Base-by-base conservation (phyloP, 2,113 vertebrate species). In the Galemys pyrenaicus region DNA sequence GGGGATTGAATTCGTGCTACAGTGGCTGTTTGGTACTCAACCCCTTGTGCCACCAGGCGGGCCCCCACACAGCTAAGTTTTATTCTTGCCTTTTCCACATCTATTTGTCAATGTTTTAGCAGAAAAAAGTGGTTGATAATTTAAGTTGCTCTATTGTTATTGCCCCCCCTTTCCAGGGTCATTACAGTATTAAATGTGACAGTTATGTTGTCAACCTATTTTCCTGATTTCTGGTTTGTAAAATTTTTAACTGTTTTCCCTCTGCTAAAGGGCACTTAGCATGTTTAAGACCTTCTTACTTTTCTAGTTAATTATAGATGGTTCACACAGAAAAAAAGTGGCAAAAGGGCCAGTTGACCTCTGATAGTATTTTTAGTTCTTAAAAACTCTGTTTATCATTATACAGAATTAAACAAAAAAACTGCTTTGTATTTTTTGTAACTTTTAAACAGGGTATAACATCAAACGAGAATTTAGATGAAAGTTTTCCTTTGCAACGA, bases 231-330 rank as follows among this genome's bases (percentile, higher is more conserved):
- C 35, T 91, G 39, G 22, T 10, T 28, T 4, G 5, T 73, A 78
- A 16, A 92, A 44, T 92, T 91, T 26, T 93, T 78, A 87, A 68
- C 10, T 92, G 80, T 70, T 85, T 96, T 1, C 5, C 35, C 16
- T 39, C 51, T 71, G 28, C 24, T 83, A 75, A 62, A 26, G 51
- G 39, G 15, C 19, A 70, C n/a, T 81, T 67, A 78, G 15, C 39
- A 81, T 22, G 16, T 77, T 84, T 79, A 92, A 87, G 35, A 73
- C 4, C 49, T 5, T 62, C n/a, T 71, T 65, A 46, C 41, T 91
- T 74, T 91, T 39, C 46, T 35, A 58, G 6, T 62, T 67, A 87
- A 87, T 94, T 91, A 73, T 56, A 60, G 39, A 94, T 4, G 49
- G 74, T 70, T 83, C 9, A 68, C 5, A 8, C 24, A 49, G 3